Evolutionary conservation across 2,797 vertebrate species (phyloP), one percentile per base, ranked within the genome.

Genomic region (Clarias laeviceps): DNA sequence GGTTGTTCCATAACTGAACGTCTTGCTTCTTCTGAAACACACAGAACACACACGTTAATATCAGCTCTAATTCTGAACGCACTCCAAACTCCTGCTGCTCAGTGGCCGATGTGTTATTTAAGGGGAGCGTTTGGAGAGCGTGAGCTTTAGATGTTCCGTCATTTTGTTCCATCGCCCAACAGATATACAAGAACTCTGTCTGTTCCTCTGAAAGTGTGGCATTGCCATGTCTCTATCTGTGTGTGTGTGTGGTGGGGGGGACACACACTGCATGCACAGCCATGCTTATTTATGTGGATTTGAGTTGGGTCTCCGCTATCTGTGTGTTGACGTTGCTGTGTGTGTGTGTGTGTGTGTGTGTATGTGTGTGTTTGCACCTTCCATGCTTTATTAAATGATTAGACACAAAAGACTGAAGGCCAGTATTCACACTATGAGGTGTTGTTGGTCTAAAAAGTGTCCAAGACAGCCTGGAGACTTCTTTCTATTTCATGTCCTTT

Each of bases 161-260:
- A n/a, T 79, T 84, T 45, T 84, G 65, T 79, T 84, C 64, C 76
- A 84, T 37, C 5, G 5, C 34, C 70, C 66, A 45, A 45, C 65
- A 70, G 66, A 91, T 70, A 93, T 74, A 87, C 80, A 84, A 86
- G 45, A 56, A 65, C 64, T 62, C 65, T 22, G 54, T 86, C 61
- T 87, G 84, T 82, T 68, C 78, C 66, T 82, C 34, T 57, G 22
- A 78, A 78, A 76, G 65, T 37, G 34, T 57, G 76, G 54, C 20
- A 17, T 50, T 45, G 54, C 74, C 34, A 15, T 57, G 76, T 80
- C 50, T 79, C 56, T 56, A 57, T 76, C 3, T 20, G n/a, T 76
- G 15, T 54, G 50, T 74, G 40, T 72, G 68, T 70, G 68, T 68
- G 69, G n/a, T n/a, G n/a, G n/a, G n/a, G n/a, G n/a, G n/a, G n/a